A percentile compares a stretch with the other conserved stretches of the same genome.
Conservation (phyloP, 2,113 vertebrate genomes). For the Pleuronectes platessa region DNA sequence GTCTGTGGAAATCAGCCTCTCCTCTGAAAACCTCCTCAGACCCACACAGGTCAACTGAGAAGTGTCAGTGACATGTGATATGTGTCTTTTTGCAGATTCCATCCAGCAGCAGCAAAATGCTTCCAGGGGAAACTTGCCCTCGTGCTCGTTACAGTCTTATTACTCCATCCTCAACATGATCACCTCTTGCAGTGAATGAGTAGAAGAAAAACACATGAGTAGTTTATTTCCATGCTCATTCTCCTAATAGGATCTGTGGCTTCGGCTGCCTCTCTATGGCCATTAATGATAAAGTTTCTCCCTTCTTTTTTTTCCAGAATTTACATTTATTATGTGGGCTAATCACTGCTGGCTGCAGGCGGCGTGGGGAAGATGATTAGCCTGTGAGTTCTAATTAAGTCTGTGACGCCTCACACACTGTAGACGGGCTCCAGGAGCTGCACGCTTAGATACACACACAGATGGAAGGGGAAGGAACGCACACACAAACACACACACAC, state of each 20-base stretch:
- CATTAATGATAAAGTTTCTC: slow-evolving; percentile 47
- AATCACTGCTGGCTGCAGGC: slow-evolving; percentile 69
- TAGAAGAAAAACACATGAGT: slow-evolving; percentile 30
- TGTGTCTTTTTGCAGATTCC: neutral
- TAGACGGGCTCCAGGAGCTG: slow-evolving; percentile 30
- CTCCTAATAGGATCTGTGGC: slow-evolving; percentile 42
- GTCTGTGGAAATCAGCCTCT: neutral
- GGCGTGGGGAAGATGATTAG: slow-evolving; percentile 77
- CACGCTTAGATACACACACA: slow-evolving; percentile 52
- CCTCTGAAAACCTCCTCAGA: neutral
- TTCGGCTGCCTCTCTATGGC: slow-evolving; percentile 3
- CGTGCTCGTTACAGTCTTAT: slow-evolving; percentile 46
- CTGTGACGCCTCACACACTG: slow-evolving; percentile 68
- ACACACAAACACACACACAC: neutral
- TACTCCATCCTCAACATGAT: slow-evolving; percentile 48
- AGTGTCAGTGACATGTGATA: neutral
- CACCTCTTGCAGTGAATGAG: slow-evolving; percentile 42
- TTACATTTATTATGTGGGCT: slow-evolving; percentile 65
- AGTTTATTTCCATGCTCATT: slow-evolving; percentile 17
- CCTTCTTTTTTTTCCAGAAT: slow-evolving; percentile 36
- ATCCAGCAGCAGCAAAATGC: slow-evolving; percentile 13
- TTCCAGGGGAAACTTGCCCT: slow-evolving; percentile 43
- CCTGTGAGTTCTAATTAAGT: slow-evolving; percentile 80
- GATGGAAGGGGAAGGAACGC: slow-evolving; percentile 16
- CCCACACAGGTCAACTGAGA: neutral